Evolutionary conservation across 1,140 invertebrate species (phyloP).

Genomic region (Drosophila santomea): DNA sequence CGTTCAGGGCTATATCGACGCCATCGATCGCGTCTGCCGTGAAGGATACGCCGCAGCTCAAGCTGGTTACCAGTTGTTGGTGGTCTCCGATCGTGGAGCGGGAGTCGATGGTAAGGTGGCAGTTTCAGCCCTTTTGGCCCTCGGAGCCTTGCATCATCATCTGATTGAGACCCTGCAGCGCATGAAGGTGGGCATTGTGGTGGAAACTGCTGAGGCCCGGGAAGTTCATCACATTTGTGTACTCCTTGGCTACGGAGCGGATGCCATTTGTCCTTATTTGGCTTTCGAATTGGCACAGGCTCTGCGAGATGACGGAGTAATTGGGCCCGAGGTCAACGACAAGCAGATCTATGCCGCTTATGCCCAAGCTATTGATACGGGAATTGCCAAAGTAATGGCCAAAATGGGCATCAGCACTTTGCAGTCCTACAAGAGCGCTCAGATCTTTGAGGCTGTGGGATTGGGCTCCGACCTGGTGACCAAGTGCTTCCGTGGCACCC

Average conservation of each 20-base stretch:
- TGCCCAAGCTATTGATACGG: constrained; percentile 89
- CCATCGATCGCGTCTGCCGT: constrained; percentile 91
- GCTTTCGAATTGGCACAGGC: constrained; percentile 96
- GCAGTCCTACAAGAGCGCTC: constrained; percentile 99
- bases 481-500: constrained; percentile 97
- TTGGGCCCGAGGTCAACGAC: constrained; percentile 91
- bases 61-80: constrained; percentile 93
- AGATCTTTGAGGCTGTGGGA: constrained; percentile 99
- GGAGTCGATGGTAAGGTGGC: constrained; percentile 89
- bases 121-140: constrained; percentile 93
- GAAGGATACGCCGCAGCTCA: constrained; percentile 93
- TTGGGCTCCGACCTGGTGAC: constrained; percentile 96
- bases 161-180: constrained; percentile 97
- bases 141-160: constrained; percentile 97
- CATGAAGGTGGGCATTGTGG: constrained; percentile 97
- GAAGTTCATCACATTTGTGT: constrained; percentile 99
- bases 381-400: constrained; percentile 96
- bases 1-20: constrained; percentile 89
- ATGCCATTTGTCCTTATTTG: constrained; percentile 98
- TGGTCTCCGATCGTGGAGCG: constrained; percentile 94
- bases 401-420: constrained; percentile 99
- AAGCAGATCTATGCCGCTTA: constrained; percentile 91
- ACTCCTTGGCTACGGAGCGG: constrained; percentile 97
- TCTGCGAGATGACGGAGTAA: constrained; percentile 92
- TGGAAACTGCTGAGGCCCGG: constrained; percentile 97